Conservation (phyloP, 2,797 vertebrate genomes). For the Eospalax fontanierii region DNA sequence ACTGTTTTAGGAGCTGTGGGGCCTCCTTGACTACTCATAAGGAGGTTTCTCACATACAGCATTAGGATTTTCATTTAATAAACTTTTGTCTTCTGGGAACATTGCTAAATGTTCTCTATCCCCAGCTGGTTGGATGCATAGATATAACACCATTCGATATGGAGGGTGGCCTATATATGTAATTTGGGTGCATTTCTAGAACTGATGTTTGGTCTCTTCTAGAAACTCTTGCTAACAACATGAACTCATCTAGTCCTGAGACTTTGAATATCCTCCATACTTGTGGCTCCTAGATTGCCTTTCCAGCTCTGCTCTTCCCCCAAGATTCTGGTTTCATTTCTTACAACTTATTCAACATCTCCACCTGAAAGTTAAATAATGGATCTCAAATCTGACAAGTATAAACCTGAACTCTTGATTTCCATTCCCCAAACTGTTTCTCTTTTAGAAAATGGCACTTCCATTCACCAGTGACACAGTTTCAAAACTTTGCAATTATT, state of each 20-base stretch:
- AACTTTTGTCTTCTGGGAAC: too few species aligned
- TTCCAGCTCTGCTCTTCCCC: background rate
- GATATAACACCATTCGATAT: background rate
- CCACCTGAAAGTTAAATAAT: background rate
- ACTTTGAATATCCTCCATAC: background rate
- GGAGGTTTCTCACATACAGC: background rate
- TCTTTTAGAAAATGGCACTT: background rate
- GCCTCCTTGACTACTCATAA: background rate
- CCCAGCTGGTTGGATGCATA: background rate
- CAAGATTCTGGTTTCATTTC: constrained; percentile 4
- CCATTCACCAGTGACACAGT: background rate
- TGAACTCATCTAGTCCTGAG: background rate
- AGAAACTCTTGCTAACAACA: background rate
- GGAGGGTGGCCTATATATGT: background rate
- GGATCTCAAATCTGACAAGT: background rate
- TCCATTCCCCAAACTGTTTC: background rate
- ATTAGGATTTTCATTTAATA: background rate
- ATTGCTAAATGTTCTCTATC: background rate
- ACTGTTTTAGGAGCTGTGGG: too few species aligned
- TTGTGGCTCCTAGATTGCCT: background rate
- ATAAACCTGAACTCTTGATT: constrained; percentile 29
- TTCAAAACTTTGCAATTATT: background rate
- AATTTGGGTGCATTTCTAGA: background rate
- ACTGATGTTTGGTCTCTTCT: background rate
- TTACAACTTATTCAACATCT: background rate